phyloP scores from a whole-genome alignment of 2,888 invertebrate species.

The Plebejus anna region DNA sequence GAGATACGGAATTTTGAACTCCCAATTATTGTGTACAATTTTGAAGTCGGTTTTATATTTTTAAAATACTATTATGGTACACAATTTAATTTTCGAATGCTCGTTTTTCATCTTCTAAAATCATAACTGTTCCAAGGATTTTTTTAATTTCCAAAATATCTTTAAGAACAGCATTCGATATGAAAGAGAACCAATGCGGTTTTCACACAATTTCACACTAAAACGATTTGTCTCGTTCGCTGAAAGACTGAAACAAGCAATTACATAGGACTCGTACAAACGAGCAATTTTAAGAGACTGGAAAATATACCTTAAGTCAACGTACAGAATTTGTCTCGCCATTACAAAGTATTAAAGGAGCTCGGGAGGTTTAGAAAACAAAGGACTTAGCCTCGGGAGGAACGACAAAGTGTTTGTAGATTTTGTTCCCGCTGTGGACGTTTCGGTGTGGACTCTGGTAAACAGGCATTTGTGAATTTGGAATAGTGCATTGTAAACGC shows the following conservation, averaged over 20 bases:
- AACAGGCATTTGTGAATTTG: slow-evolving; percentile 10
- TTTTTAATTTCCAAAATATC: not conserved
- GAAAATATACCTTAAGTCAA: slow-evolving; percentile 38
- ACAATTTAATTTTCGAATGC: no score
- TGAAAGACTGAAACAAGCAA: not conserved
- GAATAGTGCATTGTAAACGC: not conserved
- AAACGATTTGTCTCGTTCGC: not conserved
- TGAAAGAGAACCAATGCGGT: not conserved
- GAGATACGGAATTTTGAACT: no score
- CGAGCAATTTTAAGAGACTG: slow-evolving; percentile 8
- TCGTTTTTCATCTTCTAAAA: not conserved
- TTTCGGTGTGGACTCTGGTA: slow-evolving; percentile 53
- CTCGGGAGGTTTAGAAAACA: slow-evolving; percentile 63
- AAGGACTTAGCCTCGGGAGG: slow-evolving; percentile 63
- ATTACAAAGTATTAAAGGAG: slow-evolving; percentile 69
- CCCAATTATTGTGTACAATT: no score
- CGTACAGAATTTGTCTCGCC: slow-evolving; percentile 60
- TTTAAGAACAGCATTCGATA: not conserved
- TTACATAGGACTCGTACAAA: not conserved
- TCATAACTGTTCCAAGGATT: not conserved
- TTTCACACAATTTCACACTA: not conserved
- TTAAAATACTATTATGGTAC: no score
- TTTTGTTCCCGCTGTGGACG: slow-evolving; percentile 58
- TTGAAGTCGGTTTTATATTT: no score
- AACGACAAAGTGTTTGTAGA: slow-evolving; percentile 65